Evolutionary conservation across 2,888 invertebrate genomes (phyloP), one percentile per base, ranked within the genome.

Genomic region (Cecidostiba fungosa): DNA sequence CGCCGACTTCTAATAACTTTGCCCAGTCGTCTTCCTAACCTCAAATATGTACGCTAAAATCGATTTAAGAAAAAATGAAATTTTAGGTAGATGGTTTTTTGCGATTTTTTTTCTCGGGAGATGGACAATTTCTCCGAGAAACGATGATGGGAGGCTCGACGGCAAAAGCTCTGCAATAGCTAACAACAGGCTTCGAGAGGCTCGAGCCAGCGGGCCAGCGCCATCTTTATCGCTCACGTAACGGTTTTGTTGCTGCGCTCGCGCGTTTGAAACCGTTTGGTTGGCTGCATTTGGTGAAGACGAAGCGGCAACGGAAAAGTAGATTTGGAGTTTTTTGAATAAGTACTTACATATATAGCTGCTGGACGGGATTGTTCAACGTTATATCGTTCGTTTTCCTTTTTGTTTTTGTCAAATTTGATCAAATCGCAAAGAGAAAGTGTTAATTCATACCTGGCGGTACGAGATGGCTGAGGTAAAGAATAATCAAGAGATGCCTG

Each of bases 181-280:
- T 19, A 3, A 14, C 66, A 4, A 3, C 4, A 26, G 29, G 26
- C 62, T 5, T 12, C 66, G 66, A 29, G 26, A n/a, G 62, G 36
- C 50, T 47, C 32, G 70, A 72, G 1, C 16, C 50, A 79, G 79
- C 32, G 70, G 59, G 1, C 16, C 50, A 79, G 79, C 79, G 84
- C 84, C 84, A 84, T 79, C 79, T 84, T 79, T 54, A 16, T 66
- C 8, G 50, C 32, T 77, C 70, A 59, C 83, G 59, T 77, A 83
- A 83, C 77, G 77, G 69, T 39, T 77, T 29, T 54, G n/a, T 29
- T 77, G 4, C 19, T 43, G 69, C 77, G 77, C 50, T 14, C 32
- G n/a, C 3, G 12, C 54, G 10, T 66, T 66, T 66, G 26, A 29
- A 0, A 6, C n/a, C 54, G 23, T 59, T 59, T 3, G 8, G 23